Percentiles rank a stretch among this genome's conserved stretches.
These are phyloP conservation scores for Lasiurus cinereus DNA, from an alignment of 2,113 vertebrate genomes.

Conservation along the genomic window DNA sequence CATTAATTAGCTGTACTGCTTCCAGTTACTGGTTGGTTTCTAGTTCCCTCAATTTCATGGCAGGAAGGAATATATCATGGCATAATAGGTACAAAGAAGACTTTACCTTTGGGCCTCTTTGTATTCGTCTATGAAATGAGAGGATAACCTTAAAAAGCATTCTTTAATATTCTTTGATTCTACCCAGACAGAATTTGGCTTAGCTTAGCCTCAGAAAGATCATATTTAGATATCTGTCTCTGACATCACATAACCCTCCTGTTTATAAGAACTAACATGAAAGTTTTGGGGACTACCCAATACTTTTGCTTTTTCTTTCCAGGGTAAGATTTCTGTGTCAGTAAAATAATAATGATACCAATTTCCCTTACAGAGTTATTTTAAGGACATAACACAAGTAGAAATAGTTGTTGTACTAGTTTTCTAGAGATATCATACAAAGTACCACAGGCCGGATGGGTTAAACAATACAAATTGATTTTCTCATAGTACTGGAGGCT, in stretches of 20 bases:
- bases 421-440: not conserved
- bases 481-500: not conserved
- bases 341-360: not conserved
- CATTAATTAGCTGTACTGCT: no score
- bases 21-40: not conserved
- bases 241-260: not conserved
- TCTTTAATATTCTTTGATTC: not conserved
- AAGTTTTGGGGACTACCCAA: not conserved
- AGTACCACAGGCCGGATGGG: not conserved
- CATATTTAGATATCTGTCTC: not conserved
- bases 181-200: not conserved
- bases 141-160: not conserved
- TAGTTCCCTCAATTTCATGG: not conserved
- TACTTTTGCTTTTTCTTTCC: not conserved
- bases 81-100: fast-evolving
- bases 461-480: not conserved
- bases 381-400: not conserved
- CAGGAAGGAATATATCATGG: not conserved
- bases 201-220: not conserved
- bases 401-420: not conserved
- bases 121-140: not conserved
- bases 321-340: not conserved
- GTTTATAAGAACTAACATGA: not conserved
- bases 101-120: not conserved
- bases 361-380: not conserved